phyloP scores from a whole-genome alignment of 2,797 vertebrate genomes.

The Mormyrops boulengeri region DNA sequence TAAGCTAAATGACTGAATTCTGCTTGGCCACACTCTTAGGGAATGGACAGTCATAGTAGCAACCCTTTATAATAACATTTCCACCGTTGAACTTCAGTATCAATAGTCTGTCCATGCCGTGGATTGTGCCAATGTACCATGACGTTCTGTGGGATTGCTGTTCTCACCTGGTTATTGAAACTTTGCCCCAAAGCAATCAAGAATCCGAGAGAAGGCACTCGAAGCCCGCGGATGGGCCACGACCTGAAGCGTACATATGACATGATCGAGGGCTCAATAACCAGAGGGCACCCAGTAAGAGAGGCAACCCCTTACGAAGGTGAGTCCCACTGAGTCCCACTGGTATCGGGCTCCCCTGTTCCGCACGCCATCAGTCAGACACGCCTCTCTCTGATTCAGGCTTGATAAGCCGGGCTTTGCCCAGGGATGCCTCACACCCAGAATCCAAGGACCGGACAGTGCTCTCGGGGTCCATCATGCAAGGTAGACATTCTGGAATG shows the following conservation, averaged over 20 bases:
- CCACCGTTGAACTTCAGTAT: neutral
- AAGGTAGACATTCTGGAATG: conserved; percentile 62
- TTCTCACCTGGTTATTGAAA: neutral
- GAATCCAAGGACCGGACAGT: conserved; percentile 86
- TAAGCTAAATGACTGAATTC: neutral
- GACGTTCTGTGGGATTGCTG: neutral
- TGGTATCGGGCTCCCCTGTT: neutral
- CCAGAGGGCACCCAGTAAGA: conserved; percentile 73
- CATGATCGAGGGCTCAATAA: conserved; percentile 83
- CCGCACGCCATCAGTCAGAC: neutral
- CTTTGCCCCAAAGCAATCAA: conserved; percentile 72
- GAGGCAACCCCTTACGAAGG: conserved; percentile 86
- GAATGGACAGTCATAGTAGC: neutral
- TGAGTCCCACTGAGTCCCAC: conserved; percentile 38
- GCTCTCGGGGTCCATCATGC: conserved; percentile 92
- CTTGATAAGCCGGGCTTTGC: conserved; percentile 86
- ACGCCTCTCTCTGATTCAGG: conserved; percentile 57
- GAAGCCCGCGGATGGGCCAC: conserved; percentile 82
- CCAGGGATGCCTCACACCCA: conserved; percentile 77
- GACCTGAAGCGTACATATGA: conserved; percentile 94
- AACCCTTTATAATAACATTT: neutral
- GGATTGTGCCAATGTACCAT: neutral
- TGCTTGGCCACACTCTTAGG: neutral
- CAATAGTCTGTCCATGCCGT: neutral
- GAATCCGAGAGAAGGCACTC: conserved; percentile 88